phyloP scores from a whole-genome alignment of 2,113 vertebrate genomes.

The Ailuropoda melanoleuca region DNA sequence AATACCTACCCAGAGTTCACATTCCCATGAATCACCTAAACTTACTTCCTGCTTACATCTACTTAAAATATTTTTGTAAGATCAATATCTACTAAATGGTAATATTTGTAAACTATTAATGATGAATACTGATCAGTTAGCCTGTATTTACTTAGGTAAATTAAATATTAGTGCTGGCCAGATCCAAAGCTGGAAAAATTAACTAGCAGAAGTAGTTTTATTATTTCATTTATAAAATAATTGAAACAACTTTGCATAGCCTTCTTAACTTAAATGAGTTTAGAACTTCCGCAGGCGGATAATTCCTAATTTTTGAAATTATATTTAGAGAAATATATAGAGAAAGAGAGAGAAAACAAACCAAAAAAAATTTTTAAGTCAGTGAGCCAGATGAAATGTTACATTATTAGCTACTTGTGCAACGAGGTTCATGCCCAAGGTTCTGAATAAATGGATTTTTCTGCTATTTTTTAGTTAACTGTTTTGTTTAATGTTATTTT shows the following conservation, averaged over 20 bases:
- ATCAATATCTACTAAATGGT: neutral
- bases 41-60: neutral
- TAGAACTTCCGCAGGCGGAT: neutral
- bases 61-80: neutral
- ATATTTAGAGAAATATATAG: neutral
- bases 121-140: neutral
- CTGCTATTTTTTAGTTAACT: neutral
- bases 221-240: conserved; percentile 18
- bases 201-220: neutral
- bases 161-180: neutral
- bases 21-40: neutral
- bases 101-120: neutral
- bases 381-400: neutral
- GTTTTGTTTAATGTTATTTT: neutral
- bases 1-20: neutral
- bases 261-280: neutral
- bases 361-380: neutral
- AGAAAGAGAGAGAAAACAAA: neutral
- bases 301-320: conserved; percentile 23
- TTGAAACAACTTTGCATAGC: neutral
- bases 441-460: neutral
- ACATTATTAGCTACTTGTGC: neutral
- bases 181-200: conserved; percentile 4
- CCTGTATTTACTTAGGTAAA: conserved; percentile 18
- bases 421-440: neutral